These are phyloP conservation scores for Ranitomeya variabilis DNA, from an alignment of 2,113 vertebrate genomes.

Conservation along the genomic window DNA sequence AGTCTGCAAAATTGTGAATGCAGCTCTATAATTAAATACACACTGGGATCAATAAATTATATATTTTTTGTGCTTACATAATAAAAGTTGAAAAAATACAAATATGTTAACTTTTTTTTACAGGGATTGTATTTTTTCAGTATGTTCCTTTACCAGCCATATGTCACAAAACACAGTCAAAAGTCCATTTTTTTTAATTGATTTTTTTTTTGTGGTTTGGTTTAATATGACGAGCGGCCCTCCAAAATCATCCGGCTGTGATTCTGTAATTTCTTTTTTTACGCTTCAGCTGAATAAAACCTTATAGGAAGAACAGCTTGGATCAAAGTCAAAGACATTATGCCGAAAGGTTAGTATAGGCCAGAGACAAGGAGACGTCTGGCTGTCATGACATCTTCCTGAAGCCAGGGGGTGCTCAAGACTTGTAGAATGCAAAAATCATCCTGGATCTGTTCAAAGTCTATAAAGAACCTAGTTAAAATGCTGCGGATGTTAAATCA, in stretches of 20 bases:
- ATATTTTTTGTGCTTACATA: neutral
- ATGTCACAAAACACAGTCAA: neutral
- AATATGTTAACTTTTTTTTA: neutral
- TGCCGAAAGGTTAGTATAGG: slow-evolving; percentile 19
- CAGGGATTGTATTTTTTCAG: neutral
- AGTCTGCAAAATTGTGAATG: neutral
- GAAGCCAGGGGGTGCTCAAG: slow-evolving; percentile 26
- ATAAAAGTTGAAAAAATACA: neutral
- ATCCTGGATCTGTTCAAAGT: neutral
- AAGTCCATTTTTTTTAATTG: neutral
- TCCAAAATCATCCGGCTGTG: slow-evolving; percentile 10
- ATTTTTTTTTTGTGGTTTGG: neutral
- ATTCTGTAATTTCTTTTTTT: slow-evolving; percentile 8
- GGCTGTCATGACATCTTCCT: neutral
- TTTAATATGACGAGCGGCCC: neutral
- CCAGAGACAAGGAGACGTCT: neutral
- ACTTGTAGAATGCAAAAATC: neutral
- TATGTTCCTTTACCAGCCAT: neutral
- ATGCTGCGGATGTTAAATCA: slow-evolving; percentile 22
- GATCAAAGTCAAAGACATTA: neutral
- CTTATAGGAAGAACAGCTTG: neutral
- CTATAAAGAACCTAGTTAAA: slow-evolving; percentile 4
- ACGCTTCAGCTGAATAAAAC: slow-evolving; percentile 27
- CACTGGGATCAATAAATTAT: neutral
- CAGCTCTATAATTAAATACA: neutral